Evolutionary conservation across 2,888 invertebrate genomes (phyloP).

Genomic region (Beris chalybata): DNA sequence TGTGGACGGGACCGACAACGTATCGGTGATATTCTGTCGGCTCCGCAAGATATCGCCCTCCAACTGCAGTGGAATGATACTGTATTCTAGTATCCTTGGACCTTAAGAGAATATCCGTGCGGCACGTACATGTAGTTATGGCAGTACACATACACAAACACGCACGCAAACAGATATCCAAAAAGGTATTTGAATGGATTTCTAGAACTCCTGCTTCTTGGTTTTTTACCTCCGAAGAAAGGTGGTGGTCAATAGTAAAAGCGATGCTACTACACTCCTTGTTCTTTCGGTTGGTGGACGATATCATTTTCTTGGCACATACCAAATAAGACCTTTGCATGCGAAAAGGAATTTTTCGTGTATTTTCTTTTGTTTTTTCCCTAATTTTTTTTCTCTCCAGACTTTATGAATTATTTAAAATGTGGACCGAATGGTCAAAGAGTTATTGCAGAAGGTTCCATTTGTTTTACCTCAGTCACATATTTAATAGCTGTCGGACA

Average conservation of each 20-base stretch:
- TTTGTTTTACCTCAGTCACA: conserved; percentile 20
- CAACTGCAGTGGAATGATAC: conserved; percentile 8
- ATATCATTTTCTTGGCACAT: conserved; percentile 16
- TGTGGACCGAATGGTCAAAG: conserved; percentile 16
- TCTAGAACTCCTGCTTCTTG: background rate
- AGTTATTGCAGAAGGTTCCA: conserved; percentile 15
- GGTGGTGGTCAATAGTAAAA: conserved; percentile 9
- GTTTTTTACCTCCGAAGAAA: background rate
- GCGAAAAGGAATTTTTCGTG: conserved; percentile 2
- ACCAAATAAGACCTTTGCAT: conserved; percentile 13
- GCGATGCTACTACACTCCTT: conserved; percentile 2
- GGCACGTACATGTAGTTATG: too few species aligned
- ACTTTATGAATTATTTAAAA: conserved; percentile 18
- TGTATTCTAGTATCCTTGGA: conserved; percentile 2
- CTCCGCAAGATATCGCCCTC: conserved; percentile 9
- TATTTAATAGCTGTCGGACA: conserved; percentile 10
- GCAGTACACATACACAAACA: background rate
- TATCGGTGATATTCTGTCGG: conserved; percentile 2
- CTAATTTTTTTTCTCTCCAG: background rate
- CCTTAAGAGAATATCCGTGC: conserved; percentile 11
- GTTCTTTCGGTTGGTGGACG: background rate
- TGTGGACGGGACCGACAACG: conserved; percentile 7
- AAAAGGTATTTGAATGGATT: background rate
- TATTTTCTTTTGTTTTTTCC: background rate
- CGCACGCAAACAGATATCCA: background rate